Percentiles rank a stretch among this genome's conserved stretches.
Conservation (phyloP, 2,888 invertebrate species). For the Spicauda simplicius region DNA sequence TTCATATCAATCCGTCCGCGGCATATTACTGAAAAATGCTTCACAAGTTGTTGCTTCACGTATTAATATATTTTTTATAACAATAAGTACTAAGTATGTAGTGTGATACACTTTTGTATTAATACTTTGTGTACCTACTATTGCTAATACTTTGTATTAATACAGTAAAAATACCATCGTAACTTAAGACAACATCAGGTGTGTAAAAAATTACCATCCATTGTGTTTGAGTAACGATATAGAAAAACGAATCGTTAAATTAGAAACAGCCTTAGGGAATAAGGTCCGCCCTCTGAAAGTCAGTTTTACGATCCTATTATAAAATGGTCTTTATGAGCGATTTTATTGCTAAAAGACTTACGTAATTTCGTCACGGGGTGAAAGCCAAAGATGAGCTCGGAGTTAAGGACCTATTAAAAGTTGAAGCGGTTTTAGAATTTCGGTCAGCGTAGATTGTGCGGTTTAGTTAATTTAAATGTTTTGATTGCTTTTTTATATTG, state of each 20-base stretch:
- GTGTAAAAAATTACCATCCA: conserved; percentile 52
- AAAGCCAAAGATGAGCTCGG: conserved; percentile 71
- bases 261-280: conserved; percentile 65
- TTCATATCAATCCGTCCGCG: no score
- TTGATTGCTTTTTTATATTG: conserved; percentile 19
- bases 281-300: conserved; percentile 55
- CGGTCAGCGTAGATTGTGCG: conserved; percentile 56
- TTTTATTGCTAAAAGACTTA: conserved; percentile 83
- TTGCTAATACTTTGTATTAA: no score
- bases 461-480: conserved; percentile 26
- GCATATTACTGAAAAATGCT: no score
- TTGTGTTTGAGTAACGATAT: conserved; percentile 57
- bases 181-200: conserved; percentile 60
- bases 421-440: conserved; percentile 63
- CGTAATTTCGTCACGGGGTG: conserved; percentile 80
- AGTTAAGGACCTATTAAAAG: conserved; percentile 75
- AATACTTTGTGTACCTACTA: no score
- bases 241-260: conserved; percentile 72
- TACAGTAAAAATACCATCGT: no score
- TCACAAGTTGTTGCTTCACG: no score
- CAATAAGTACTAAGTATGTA: no score
- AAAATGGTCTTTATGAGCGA: conserved; percentile 81
- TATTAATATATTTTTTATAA: no score
- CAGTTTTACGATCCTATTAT: conserved; percentile 81
- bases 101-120: no score